Evolutionary conservation across 1,140 invertebrate species (phyloP), one percentile per base, ranked within the genome.

Genomic region (Trigoniulus corallinus): DNA sequence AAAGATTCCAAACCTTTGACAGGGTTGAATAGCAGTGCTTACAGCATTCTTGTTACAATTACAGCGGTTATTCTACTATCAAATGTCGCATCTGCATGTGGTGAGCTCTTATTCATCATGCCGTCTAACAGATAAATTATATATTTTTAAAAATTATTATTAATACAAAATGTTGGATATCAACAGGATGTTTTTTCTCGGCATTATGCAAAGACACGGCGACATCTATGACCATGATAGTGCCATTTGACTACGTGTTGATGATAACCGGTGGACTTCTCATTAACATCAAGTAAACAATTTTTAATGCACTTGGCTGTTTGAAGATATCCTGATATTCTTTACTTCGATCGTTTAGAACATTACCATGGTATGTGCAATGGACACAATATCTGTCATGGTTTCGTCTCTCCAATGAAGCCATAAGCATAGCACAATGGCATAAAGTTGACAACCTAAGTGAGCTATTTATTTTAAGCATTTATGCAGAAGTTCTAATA

Each of bases 341-440:
- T 7, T 7, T 15, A 7, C 29, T 34, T 34, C 15, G 7, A 73
- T 72, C 15, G 68, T 70, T 2, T 69, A 71, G 21, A 72, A 78
- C 29, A 7, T 15, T 34, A 15, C 7, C 7, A 7, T 47, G 56
- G 58, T 15, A 60, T 57, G 15, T 64, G 62, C 48, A 18, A 47
- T 2, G 53, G 29, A 34, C 7, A 7, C 29, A 34, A 34, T 34
- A 34, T 34, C 15, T 34, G 29, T 34, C 29, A 7, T 34, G 29
- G 29, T 34, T 7, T 34, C 29, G 29, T 7, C 15, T 7, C 29
- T 7, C 29, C 7, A 34, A 34, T 15, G 29, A 34, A 34, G 29
- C 29, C 15, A 7, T 34, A 15, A 7, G 15, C 15, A 34, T 34
- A 7, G 29, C 29, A 7, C 29, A 34, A 34, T 34, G 29, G 29